These are phyloP conservation scores for Cheilosia impressa DNA, from an alignment of 2,888 invertebrate species.

Conservation along the genomic window DNA sequence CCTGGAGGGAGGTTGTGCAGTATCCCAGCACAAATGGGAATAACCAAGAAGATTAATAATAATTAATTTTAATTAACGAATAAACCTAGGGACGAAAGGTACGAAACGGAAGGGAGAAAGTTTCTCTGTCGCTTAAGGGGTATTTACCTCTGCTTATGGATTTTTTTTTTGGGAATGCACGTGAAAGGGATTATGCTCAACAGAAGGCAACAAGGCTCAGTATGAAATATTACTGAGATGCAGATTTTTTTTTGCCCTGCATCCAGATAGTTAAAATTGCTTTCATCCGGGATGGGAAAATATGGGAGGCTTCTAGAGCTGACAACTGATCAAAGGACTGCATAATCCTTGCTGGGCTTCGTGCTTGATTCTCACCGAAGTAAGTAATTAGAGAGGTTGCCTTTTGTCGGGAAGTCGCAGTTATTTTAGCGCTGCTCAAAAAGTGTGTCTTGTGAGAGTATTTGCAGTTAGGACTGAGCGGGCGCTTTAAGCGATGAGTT, in stretches of 20 bases:
- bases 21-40: conserved; percentile 73
- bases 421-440: neutral
- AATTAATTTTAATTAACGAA: conserved; percentile 75
- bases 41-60: conserved; percentile 75
- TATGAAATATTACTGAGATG: conserved; percentile 43
- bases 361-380: neutral
- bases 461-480: too few species aligned
- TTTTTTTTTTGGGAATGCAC: conserved; percentile 34
- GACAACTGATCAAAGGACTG: conserved; percentile 5
- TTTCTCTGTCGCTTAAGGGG: conserved; percentile 45
- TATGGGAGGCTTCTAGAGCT: conserved; percentile 7
- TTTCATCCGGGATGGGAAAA: neutral
- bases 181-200: conserved; percentile 51
- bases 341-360: neutral
- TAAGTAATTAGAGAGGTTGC: neutral
- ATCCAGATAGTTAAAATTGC: conserved; percentile 3
- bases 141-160: conserved; percentile 44
- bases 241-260: neutral
- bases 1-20: conserved; percentile 28
- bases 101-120: conserved; percentile 10
- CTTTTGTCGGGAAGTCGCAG: neutral
- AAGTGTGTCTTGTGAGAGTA: neutral
- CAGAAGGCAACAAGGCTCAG: conserved; percentile 16
- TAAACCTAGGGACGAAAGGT: conserved; percentile 48
- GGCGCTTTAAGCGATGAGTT: too few species aligned